Percentiles rank a stretch among this genome's conserved stretches.
Evolutionary conservation across 2,888 invertebrate species (phyloP).

Genomic region (Caenorhabditis sp.): DNA sequence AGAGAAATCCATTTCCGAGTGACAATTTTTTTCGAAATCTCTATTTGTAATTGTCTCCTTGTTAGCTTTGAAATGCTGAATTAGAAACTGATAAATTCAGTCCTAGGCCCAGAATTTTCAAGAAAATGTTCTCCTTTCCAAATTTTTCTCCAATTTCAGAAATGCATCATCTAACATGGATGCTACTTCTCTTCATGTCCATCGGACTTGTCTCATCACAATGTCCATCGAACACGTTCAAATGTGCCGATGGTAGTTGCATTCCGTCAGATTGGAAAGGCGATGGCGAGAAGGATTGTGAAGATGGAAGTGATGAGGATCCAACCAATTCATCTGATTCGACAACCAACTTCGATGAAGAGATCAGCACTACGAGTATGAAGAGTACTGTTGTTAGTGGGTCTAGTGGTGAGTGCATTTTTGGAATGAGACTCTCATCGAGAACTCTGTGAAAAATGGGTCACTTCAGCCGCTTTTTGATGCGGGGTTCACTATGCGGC

Average conservation of each 20-base stretch:
- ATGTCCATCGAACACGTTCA: constrained; percentile 64
- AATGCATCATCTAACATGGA: constrained; percentile 25
- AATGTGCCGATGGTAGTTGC: constrained; percentile 62
- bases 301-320: constrained; percentile 57
- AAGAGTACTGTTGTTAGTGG: background rate
- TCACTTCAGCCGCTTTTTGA: too few relatives aligned
- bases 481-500: too few relatives aligned
- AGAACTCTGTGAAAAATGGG: too few relatives aligned
- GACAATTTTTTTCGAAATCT: too few relatives aligned
- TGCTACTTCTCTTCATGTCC: constrained; percentile 31
- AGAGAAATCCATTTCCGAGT: too few relatives aligned
- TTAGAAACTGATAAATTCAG: background rate
- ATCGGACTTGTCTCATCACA: background rate
- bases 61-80: background rate
- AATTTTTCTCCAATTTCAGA: background rate
- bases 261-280: constrained; percentile 67
- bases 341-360: constrained; percentile 27
- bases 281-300: constrained; percentile 68
- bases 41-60: too few relatives aligned
- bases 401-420: background rate
- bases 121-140: background rate
- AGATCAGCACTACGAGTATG: constrained; percentile 20
- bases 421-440: too few relatives aligned
- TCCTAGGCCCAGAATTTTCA: background rate
- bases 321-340: constrained; percentile 2